phyloP scores from a whole-genome alignment of 1,140 invertebrate species.

The Drosophila navojoa region DNA sequence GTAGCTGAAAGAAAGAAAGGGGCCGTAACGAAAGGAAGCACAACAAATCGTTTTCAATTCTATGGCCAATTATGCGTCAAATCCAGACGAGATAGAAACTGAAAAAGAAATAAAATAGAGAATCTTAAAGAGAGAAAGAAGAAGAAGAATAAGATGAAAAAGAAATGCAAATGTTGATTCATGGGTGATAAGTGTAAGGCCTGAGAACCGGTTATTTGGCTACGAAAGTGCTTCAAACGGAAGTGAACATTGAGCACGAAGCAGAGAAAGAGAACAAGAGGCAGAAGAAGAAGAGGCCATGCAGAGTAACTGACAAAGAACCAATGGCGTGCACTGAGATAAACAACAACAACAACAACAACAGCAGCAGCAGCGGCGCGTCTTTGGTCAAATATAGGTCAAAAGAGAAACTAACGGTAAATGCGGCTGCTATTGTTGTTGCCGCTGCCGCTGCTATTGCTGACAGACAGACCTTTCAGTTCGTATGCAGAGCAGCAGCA shows the following conservation, averaged over 20 bases:
- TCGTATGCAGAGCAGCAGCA: slow-evolving; percentile 39
- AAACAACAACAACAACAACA: slow-evolving; percentile 35
- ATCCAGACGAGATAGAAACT: not conserved
- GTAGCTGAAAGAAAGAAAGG: slow-evolving; percentile 65
- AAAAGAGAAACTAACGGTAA: slow-evolving; percentile 84
- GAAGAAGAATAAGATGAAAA: too few species aligned
- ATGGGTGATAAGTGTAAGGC: slow-evolving; percentile 35
- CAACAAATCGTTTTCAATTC: slow-evolving; percentile 23
- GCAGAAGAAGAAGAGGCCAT: not conserved
- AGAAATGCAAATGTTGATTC: slow-evolving; percentile 39
- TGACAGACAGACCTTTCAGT: slow-evolving; percentile 36
- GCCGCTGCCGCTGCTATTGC: slow-evolving; percentile 41
- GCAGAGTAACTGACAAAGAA: slow-evolving; percentile 56
- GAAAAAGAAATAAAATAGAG: slow-evolving; percentile 1
- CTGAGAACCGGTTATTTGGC: slow-evolving; percentile 66
- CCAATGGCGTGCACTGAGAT: slow-evolving; percentile 45
- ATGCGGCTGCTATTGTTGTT: slow-evolving; percentile 38
- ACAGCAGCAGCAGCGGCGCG: slow-evolving; percentile 20
- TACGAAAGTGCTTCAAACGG: slow-evolving; percentile 70
- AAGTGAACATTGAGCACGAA: slow-evolving; percentile 43
- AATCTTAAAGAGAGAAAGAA: slow-evolving; percentile 2
- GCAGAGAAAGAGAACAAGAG: not conserved
- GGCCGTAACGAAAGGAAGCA: slow-evolving; percentile 55
- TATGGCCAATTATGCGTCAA: slow-evolving; percentile 22
- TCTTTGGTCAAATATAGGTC: slow-evolving; percentile 76